Base-by-base conservation (phyloP, 2,797 vertebrate species). In the Xenopus petersii region DNA sequence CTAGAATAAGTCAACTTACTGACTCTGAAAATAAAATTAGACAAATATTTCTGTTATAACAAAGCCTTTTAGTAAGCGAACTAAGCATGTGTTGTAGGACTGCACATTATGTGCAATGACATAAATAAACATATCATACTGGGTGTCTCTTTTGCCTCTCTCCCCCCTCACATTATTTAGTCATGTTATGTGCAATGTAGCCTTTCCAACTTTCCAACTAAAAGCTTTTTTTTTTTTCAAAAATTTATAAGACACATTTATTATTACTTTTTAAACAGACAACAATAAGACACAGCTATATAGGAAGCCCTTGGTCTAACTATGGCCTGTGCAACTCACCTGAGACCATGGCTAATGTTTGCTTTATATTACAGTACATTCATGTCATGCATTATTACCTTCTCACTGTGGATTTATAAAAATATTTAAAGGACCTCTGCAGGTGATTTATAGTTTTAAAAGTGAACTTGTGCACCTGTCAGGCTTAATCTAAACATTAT, bases 381-480 rank as follows among this genome's bases (percentile, higher is more conserved):
- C 62, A 58, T 71, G 54, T 75, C 74, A 75, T 58, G 67, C 67
- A 48, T 75, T 62, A 67, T 26, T 69, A 61, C 62, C 36, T 75
- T 61, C 51, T 54, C 49, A 55, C 73, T 30, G 16, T 65, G 33
- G 62, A 64, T 42, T 42, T 61, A 66, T 59, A 16, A 65, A 71
- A 76, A 76, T 76, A 76, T 71, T 65, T 76, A 71, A 65, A 63
- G 74, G 74, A 65, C 74, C 54, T 71, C 74, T 24, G 11, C 56
- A 48, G 54, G 64, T 76, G 67, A 70, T 70, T 76, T 71, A 65
- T 71, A 42, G 59, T 65, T 64, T 64, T 12, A 64, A 47, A 33
- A 17, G 15, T 64, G 36, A 47, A 47, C 62, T 36, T 64, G 62
- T 36, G 62, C 47, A 76, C 74, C 68, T 76, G 67, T 17, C 62